These are phyloP conservation scores for Micronycteris hirsuta DNA, from an alignment of 2,113 vertebrate genomes.

Conservation along the genomic window DNA sequence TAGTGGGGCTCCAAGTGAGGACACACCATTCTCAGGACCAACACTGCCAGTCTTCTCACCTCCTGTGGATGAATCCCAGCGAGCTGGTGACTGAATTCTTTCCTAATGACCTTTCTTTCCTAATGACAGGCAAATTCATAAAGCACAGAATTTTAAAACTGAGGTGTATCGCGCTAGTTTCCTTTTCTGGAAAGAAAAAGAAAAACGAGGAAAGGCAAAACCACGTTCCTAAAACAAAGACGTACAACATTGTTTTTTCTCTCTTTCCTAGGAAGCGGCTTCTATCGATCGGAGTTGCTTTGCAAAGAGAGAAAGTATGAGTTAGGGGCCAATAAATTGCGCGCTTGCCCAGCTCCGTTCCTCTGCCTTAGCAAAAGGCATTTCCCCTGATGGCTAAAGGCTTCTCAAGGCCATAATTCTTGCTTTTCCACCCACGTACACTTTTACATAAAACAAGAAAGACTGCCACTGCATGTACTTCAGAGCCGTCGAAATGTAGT, in stretches of 20 bases:
- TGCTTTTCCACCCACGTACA: conserved; percentile 36
- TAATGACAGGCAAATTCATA: not conserved
- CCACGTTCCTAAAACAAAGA: conserved; percentile 18
- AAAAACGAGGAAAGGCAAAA: not conserved
- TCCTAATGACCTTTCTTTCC: not conserved
- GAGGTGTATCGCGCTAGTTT: not conserved
- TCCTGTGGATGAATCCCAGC: not conserved
- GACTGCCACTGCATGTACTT: conserved; percentile 19
- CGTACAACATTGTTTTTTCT: not conserved
- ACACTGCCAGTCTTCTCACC: not conserved
- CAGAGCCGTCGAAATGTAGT: conserved; percentile 26
- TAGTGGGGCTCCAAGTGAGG: not conserved
- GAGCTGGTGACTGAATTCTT: not conserved
- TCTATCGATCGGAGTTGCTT: conserved; percentile 44
- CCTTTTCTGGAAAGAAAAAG: conserved; percentile 21
- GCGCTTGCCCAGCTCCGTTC: conserved; percentile 48
- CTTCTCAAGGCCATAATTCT: conserved; percentile 63
- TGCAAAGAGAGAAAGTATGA: conserved; percentile 56
- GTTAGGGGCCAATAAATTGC: conserved; percentile 63
- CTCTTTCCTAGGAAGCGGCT: not conserved
- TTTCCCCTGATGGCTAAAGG: conserved; percentile 63
- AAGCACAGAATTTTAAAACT: not conserved
- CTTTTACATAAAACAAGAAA: conserved; percentile 69
- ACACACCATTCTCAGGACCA: not conserved
- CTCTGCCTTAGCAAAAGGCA: conserved; percentile 46